These are phyloP conservation scores for Lucilia sericata DNA, from an alignment of 1,140 invertebrate genomes.

Conservation along the genomic window DNA sequence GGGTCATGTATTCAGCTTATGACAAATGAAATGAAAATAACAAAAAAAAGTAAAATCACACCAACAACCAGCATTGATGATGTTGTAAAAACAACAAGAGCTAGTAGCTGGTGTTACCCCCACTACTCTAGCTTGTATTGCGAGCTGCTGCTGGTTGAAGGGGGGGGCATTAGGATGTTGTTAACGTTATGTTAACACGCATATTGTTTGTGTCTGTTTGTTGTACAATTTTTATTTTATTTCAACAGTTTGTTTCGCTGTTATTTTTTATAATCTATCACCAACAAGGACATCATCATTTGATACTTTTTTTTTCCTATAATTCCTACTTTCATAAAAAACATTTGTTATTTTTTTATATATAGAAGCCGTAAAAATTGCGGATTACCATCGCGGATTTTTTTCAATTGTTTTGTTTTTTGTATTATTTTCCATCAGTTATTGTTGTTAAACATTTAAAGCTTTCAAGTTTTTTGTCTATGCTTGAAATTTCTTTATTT, in stretches of 20 bases:
- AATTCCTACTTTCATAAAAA: not conserved
- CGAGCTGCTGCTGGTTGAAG: not conserved
- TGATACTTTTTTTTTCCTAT: not conserved
- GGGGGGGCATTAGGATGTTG: not conserved
- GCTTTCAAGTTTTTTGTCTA: not conserved
- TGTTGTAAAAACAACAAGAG: conserved; percentile 39
- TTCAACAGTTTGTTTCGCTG: conserved; percentile 16
- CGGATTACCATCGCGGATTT: conserved; percentile 67
- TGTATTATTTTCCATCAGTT: not conserved
- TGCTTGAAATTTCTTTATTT: conserved; percentile 10
- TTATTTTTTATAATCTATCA: conserved; percentile 33
- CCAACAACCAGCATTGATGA: conserved; percentile 23
- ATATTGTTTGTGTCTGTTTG: conserved; percentile 47
- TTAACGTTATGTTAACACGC: conserved; percentile 28
- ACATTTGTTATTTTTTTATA: conserved; percentile 46
- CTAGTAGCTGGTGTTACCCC: conserved; percentile 26
- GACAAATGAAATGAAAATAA: not conserved
- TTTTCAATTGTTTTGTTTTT: conserved; percentile 42
- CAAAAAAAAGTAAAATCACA: not conserved
- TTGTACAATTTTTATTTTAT: conserved; percentile 8
- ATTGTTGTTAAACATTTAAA: not conserved
- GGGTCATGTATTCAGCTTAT: conserved; percentile 38
- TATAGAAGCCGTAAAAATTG: conserved; percentile 67
- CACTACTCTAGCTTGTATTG: conserved; percentile 30
- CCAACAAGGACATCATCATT: conserved; percentile 18